Evolutionary conservation across 2,797 vertebrate species (phyloP).

Genomic region (Pteropus rufus): DNA sequence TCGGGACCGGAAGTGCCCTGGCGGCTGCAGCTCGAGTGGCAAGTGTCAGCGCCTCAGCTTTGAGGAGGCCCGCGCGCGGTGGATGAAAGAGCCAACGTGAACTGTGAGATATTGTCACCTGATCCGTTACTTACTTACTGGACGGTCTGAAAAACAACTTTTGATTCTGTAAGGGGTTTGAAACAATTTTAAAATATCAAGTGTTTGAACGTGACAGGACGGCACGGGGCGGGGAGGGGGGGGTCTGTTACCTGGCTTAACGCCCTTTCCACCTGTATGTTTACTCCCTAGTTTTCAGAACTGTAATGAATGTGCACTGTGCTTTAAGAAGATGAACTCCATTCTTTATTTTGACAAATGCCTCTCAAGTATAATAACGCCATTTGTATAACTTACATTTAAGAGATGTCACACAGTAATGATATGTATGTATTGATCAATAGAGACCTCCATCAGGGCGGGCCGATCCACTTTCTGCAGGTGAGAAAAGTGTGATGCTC

Average conservation of each 20-base stretch:
- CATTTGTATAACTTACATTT: not conserved
- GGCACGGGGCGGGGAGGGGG: too few species aligned
- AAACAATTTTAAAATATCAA: not conserved
- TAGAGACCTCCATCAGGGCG: not conserved
- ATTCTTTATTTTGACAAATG: not conserved
- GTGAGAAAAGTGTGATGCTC: not conserved
- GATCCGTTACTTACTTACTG: not conserved
- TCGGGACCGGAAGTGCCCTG: not conserved
- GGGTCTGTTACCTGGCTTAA: not conserved
- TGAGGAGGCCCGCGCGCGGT: accelerated
- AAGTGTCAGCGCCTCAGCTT: accelerated
- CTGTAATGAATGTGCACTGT: not conserved
- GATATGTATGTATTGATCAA: not conserved
- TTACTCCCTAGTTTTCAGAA: not conserved
- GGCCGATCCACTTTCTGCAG: not conserved
- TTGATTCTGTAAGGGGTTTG: not conserved
- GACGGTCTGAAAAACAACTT: not conserved
- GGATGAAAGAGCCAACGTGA: accelerated
- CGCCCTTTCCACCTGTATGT: not conserved
- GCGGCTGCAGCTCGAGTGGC: accelerated
- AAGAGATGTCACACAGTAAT: not conserved
- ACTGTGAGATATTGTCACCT: too few species aligned
- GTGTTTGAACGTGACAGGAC: not conserved
- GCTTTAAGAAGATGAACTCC: not conserved
- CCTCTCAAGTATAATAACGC: not conserved